Evolutionary conservation across 1,140 invertebrate genomes (phyloP).

Genomic region (Nylanderia fulva): DNA sequence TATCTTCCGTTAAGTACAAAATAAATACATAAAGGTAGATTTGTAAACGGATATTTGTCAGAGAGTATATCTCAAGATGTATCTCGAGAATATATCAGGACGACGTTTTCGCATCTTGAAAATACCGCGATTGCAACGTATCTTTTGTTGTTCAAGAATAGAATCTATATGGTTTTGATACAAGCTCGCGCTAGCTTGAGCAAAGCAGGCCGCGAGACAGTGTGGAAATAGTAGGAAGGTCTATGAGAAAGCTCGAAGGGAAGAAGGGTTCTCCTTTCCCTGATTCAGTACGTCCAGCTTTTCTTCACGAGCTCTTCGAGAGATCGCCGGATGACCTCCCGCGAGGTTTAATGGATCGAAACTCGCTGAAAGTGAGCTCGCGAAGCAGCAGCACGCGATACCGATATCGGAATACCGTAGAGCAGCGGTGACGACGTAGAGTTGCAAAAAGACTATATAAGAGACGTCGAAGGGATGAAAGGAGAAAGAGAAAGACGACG

Average conservation of each 20-base stretch:
- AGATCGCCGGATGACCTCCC: slow-evolving; percentile 58
- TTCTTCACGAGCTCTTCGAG: slow-evolving; percentile 62
- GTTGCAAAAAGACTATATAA: slow-evolving; percentile 32
- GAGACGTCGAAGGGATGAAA: background rate
- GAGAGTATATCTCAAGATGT: background rate
- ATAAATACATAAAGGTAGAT: slow-evolving; percentile 14
- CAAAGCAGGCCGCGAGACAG: slow-evolving; percentile 29
- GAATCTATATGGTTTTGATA: slow-evolving; percentile 1
- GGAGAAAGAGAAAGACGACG: slow-evolving; percentile 35
- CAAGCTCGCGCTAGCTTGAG: slow-evolving; percentile 16
- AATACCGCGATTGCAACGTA: slow-evolving; percentile 5
- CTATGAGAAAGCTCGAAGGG: slow-evolving; percentile 47
- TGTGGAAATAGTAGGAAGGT: slow-evolving; percentile 58
- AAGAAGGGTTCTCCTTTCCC: slow-evolving; percentile 52
- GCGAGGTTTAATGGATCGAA: slow-evolving; percentile 65
- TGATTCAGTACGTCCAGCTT: slow-evolving; percentile 55
- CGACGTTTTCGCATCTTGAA: background rate
- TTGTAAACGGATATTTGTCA: slow-evolving; percentile 39
- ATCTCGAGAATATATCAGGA: slow-evolving; percentile 23
- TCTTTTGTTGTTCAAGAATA: slow-evolving; percentile 36
- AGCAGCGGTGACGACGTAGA: background rate
- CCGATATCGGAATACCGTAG: slow-evolving; percentile 58
- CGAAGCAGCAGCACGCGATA: slow-evolving; percentile 60
- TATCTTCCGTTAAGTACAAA: background rate
- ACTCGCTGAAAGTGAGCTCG: slow-evolving; percentile 62